Evolutionary conservation across 2,797 vertebrate genomes (phyloP).

Genomic region (Arremon aurantiirostris): DNA sequence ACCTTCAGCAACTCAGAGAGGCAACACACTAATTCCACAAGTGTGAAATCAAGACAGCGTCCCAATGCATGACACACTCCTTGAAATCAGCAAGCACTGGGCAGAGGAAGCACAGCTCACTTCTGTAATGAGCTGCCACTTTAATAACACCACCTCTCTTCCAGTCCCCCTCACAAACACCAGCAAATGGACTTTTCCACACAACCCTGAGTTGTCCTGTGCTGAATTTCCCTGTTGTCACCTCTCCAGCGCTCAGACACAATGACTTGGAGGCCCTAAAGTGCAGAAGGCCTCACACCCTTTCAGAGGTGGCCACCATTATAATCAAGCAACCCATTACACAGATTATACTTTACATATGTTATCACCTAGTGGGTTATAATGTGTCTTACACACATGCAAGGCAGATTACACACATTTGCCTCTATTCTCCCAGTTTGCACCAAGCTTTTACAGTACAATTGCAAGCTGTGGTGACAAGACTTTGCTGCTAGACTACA

Average conservation of each 20-base stretch:
- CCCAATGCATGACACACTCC: accelerated
- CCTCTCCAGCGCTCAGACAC: not conserved
- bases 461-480: not conserved
- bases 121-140: accelerated
- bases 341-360: not conserved
- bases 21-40: not conserved
- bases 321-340: not conserved
- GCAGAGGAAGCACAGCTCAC: not conserved
- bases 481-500: not conserved
- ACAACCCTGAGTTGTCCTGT: not conserved
- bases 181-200: not conserved
- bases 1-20: not conserved
- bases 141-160: not conserved
- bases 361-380: not conserved
- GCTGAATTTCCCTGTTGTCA: not conserved
- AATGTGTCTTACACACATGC: not conserved
- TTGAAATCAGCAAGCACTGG: not conserved
- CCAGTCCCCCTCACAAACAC: not conserved
- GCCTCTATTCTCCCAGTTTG: not conserved
- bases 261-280: accelerated
- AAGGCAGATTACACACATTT: not conserved
- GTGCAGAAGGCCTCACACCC: not conserved
- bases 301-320: not conserved
- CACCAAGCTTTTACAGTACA: not conserved
- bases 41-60: not conserved